Base-by-base conservation (phyloP, 1,140 invertebrate genomes). In the Drosophila baimaii region DNA sequence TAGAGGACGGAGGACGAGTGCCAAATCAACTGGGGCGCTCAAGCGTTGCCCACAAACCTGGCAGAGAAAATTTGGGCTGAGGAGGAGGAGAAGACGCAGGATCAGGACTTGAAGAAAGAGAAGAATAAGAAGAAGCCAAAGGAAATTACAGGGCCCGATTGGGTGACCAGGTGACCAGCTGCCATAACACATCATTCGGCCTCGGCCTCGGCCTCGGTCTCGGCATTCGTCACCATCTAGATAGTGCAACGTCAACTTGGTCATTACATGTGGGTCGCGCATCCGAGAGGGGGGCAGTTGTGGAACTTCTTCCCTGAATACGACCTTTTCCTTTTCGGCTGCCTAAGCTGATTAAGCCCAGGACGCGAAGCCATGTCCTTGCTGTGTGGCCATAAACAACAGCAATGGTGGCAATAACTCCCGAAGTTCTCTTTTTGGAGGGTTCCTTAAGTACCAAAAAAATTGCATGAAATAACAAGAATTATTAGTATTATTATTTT, bases 21-120 rank as follows among this genome's bases (percentile, higher is more conserved):
- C 27, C 75, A 82, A 56, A 88, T 88, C 83, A 88, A 89, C 84
- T 89, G 76, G 54, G 29, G 68, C 77, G 78, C 79, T 88, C 63
- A 77, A 80, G 62, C 83, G 83, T 64, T 83, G 57, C 81, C 64
- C 72, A 72, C 75, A 29, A 62, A 56, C 37, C 17, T 51, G 23
- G 19, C 10, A 8, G 29, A 31, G 35, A 23, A 23, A 23, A 31
- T 27, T 23, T 23, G 8, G 5, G 7, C 6, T 5, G 9, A 29
- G 13, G 5, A 29, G 33, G 29, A 17, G 47, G 23, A 27, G 25
- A 37, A 70, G 65, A 51, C 43, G 76, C 58, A 66, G 33, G 39
- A 71, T 58, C 56, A 82, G 43, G 56, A 46, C 37, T 33, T 58
- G 31, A 29, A 29, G 43, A 21, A 23, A 13, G 29, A 27, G 15